Percentiles rank a stretch among this genome's conserved stretches.
phyloP scores from a whole-genome alignment of 2,113 vertebrate species.

The Erinaceus europaeus region DNA sequence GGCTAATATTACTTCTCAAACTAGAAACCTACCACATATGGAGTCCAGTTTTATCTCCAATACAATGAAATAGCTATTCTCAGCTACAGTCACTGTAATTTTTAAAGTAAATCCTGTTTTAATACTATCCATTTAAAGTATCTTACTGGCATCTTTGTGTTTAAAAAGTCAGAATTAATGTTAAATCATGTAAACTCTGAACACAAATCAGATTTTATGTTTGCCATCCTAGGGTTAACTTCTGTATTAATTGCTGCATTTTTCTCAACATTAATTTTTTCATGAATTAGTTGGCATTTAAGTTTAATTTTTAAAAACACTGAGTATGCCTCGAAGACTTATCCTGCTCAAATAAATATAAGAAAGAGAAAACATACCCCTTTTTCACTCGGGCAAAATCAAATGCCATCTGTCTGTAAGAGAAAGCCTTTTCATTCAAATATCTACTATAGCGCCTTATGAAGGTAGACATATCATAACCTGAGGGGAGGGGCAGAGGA shows the following conservation, averaged over 20 bases:
- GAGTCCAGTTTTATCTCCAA: neutral
- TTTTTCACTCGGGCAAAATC: conserved; percentile 99
- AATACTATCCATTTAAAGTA: conserved; percentile 3
- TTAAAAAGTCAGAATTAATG: conserved; percentile 10
- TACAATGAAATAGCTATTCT: neutral
- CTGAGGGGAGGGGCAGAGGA: conserved; percentile 73
- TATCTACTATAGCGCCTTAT: conserved; percentile 98
- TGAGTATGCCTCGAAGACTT: neutral
- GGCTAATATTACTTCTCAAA: neutral
- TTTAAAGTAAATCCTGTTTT: neutral
- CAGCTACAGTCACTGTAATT: neutral
- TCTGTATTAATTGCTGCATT: neutral
- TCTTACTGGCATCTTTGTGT: neutral
- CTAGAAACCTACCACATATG: neutral
- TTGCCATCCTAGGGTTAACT: neutral
- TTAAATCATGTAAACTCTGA: conserved; percentile 31
- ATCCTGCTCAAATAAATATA: neutral
- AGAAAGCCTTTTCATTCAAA: conserved; percentile 98
- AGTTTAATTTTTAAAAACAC: conserved; percentile 13
- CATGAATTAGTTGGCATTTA: neutral
- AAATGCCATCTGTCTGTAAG: conserved; percentile 99
- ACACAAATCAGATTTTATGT: neutral
- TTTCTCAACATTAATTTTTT: no score
- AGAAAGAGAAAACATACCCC: conserved; percentile 84
- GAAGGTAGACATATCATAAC: conserved; percentile 97